phyloP scores from a whole-genome alignment of 2,888 invertebrate species.

The Timema cristinae region DNA sequence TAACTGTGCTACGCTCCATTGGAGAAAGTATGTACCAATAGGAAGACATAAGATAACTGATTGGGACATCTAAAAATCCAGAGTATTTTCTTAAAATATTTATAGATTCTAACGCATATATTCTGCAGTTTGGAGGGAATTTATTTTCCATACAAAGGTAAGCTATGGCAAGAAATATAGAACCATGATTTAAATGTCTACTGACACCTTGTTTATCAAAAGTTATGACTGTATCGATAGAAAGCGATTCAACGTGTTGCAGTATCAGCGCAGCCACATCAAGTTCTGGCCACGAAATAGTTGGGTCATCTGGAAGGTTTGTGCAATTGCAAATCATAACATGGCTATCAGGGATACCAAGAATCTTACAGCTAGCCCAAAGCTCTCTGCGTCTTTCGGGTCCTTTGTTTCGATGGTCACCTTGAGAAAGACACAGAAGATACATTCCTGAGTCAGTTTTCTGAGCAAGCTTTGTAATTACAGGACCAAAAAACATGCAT shows the following conservation, averaged over 20 bases:
- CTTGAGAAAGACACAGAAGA: conserved; percentile 80
- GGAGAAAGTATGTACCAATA: conserved; percentile 63
- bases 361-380: conserved; percentile 69
- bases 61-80: conserved; percentile 75
- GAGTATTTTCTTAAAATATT: conserved; percentile 84
- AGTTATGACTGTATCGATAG: conserved; percentile 81
- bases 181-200: conserved; percentile 86
- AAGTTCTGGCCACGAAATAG: conserved; percentile 69
- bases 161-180: conserved; percentile 76
- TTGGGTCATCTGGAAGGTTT: conserved; percentile 71
- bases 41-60: conserved; percentile 72
- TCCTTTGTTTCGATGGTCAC: conserved; percentile 64
- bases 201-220: conserved; percentile 95
- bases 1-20: conserved; percentile 38
- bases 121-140: conserved; percentile 56
- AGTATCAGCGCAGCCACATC: conserved; percentile 59
- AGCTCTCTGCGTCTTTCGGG: conserved; percentile 69
- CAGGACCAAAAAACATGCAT: conserved; percentile 98
- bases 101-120: conserved; percentile 80
- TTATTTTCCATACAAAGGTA: conserved; percentile 57
- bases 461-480: conserved; percentile 64
- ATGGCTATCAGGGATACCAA: conserved; percentile 76
- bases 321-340: conserved; percentile 65
- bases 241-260: conserved; percentile 65
- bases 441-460: conserved; percentile 65